These are phyloP conservation scores for Recurvirostra avosetta DNA, from an alignment of 2,113 vertebrate species.

Conservation along the genomic window DNA sequence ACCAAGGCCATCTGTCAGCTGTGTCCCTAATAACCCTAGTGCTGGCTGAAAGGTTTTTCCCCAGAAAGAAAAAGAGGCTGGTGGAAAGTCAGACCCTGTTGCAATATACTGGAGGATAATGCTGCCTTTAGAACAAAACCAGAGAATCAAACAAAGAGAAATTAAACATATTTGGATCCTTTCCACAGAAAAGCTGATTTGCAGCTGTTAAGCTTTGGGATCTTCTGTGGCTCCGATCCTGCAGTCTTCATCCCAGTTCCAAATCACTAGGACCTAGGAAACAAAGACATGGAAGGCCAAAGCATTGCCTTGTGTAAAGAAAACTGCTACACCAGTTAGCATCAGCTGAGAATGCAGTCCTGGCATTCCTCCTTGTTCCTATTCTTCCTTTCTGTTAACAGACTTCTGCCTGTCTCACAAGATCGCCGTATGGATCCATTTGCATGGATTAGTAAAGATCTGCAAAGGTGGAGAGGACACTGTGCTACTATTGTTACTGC, in stretches of 20 bases:
- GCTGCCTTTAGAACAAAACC: background rate
- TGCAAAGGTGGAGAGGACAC: background rate
- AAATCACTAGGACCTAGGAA: background rate
- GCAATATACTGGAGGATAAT: conserved; percentile 5
- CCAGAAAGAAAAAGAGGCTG: conserved; percentile 42
- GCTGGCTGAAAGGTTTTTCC: conserved; percentile 19
- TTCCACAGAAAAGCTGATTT: conserved; percentile 25
- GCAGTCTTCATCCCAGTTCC: background rate
- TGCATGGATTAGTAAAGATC: background rate
- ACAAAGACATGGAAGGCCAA: background rate
- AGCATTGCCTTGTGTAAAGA: background rate
- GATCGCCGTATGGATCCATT: background rate
- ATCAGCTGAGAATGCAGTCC: background rate
- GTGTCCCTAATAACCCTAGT: background rate
- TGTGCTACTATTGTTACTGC: background rate
- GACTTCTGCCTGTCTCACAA: background rate
- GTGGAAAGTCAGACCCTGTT: conserved; percentile 18
- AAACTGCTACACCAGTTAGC: background rate
- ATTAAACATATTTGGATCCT: background rate
- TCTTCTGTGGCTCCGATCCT: background rate
- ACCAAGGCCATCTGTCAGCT: conserved; percentile 49
- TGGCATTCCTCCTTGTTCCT: background rate
- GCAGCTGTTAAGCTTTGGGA: background rate
- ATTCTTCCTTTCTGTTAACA: background rate
- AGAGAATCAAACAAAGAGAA: conserved; percentile 28